Evolutionary conservation across 2,797 vertebrate genomes (phyloP), one percentile per base, ranked within the genome.

Genomic region (Sebastes trivittatus): DNA sequence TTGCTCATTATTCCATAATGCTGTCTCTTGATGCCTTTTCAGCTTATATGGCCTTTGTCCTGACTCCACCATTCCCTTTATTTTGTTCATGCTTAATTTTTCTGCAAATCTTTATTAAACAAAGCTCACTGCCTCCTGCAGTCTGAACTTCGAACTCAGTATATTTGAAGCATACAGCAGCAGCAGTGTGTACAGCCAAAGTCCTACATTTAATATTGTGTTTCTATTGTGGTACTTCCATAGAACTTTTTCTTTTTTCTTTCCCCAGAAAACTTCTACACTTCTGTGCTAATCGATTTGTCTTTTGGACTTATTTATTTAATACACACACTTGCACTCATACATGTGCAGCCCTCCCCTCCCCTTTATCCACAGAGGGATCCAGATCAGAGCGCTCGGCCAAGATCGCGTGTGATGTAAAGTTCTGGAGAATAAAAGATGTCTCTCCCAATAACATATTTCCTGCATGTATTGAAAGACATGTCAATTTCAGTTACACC

Each of bases 401-500:
- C 95, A 91, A 93, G 87, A 89, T 91, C 65, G 68, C 61, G 89
- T 94, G 92, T 95, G 95, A 96, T 95, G 92, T 94, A 93, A 94
- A 95, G 87, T 92, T 92, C 92, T 93, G 81, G 87, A 95, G 92
- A 96, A 95, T 95, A 95, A 95, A 93, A 93, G 83, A 90, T 52
- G 94, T 95, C 95, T 95, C 91, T 93, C 93, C 79, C 89, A 95
- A 96, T 96, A 94, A 93, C 90, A 87, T 77, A 87, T 91, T 91
- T 94, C 85, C 88, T 64, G 83, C 76, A 62, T 84, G 89, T 91
- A 95, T 93, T 83, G 94, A 95, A 92, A 95, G 90, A 88, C 80
- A 56, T 93, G 95, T 92, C 96, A 94, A 94, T 95, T 95, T 95
- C 91, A 95, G 89, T 95, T 95, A 95, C 89, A 91, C 91, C 84